phyloP scores from a whole-genome alignment of 92 coral and sea anemone species.

The Phenganax subtilis region DNA sequence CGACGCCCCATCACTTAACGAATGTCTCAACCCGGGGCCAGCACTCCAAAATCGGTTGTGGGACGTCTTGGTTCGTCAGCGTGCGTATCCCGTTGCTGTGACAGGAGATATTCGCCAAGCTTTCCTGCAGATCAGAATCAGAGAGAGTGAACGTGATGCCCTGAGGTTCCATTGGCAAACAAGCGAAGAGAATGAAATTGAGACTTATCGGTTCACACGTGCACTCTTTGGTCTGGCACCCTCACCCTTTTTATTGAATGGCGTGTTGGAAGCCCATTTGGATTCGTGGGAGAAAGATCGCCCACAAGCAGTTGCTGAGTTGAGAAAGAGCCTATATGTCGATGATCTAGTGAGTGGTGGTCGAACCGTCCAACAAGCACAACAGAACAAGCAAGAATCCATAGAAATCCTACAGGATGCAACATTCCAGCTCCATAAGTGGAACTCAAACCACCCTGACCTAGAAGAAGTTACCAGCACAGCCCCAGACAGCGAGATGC shows the following conservation, averaged over 20 bases:
- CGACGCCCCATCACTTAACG: neutral
- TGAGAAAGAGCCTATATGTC: neutral
- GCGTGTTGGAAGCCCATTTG: too few relatives aligned
- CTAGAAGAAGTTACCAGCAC: neutral
- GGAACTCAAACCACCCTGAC: constrained; percentile 25
- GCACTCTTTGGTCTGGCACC: too few relatives aligned
- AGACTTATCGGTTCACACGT: too few relatives aligned
- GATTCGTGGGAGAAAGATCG: too few relatives aligned
- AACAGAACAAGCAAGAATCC: constrained; percentile 22
- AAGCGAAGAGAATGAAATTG: too few relatives aligned
- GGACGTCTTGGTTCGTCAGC: neutral
- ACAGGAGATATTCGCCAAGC: neutral
- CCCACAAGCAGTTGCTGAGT: too few relatives aligned
- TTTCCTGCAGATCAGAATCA: too few relatives aligned
- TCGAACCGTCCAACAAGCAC: neutral
- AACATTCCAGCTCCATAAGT: constrained; percentile 33
- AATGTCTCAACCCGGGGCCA: neutral
- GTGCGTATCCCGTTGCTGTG: neutral
- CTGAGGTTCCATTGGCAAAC: too few relatives aligned
- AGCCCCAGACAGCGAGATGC: neutral
- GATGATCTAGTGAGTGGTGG: neutral
- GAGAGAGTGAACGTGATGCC: too few relatives aligned
- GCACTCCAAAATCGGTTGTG: neutral
- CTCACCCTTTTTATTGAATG: too few relatives aligned
- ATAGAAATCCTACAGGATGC: constrained; percentile 35